Base-by-base conservation (phyloP, 2,797 vertebrate genomes). In the Rhabdophis nuchalis region DNA sequence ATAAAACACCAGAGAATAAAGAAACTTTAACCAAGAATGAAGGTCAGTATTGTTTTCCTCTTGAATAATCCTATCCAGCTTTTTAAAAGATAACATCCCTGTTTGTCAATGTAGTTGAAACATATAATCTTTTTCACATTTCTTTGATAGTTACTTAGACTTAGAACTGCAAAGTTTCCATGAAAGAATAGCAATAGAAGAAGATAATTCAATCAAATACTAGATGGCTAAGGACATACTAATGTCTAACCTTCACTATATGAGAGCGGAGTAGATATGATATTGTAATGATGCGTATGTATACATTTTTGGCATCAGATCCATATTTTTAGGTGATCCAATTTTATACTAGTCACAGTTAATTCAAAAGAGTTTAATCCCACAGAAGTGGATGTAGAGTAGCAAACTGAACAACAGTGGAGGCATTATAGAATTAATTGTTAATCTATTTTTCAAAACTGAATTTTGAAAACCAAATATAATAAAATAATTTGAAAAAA, bases 1-100 rank as follows among this genome's bases (percentile, higher is more conserved):
- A 97, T 95, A 97, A 97, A 96, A 95, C 95, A 91, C 92, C 91
- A 5, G 96, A 96, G 92, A 89, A 90, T 87, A 53, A 92, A 91
- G 96, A 95, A 94, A 87, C 94, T 72, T 10, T 93, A 53, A 90
- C 90, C 90, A 93, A 92, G 77, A 96, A 64, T 85, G 91, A 96
- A 95, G 95, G 93, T 95, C 57, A 91, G 95, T 95, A 91, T 91
- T 91, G 82, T 93, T 68, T 82, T 95, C 90, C 52, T 14, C 4
- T 57, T 92, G 92, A 90, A 91, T 93, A 92, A 92, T 20, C 41
- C 91, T 60, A 64, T 60, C 86, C 29, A 90, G 93, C 36, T 56
- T 89, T 94, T 94, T 91, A 7, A 41, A 89, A 16, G 52, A 89
- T 92, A 5, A 3, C 1, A 53, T 87, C 27, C 58, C 86, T 54